Base-by-base conservation (phyloP, 2,888 invertebrate species). In the Calameuta idolon region DNA sequence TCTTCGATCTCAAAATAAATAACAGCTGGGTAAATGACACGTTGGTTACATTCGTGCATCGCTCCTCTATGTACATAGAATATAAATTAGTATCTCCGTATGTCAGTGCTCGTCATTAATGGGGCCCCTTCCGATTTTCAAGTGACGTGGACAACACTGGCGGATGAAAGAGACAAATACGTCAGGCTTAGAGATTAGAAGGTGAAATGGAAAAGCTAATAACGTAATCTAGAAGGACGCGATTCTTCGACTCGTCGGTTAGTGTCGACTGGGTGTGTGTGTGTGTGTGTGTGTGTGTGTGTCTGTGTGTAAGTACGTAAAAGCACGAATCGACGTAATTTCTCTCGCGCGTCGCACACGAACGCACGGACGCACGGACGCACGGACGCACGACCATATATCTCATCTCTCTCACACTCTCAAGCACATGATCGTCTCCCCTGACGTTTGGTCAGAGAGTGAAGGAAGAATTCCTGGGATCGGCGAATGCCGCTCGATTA, bases 251-350 rank as follows among this genome's bases (percentile, higher is more conserved):
- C 71, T 69, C 40, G 55, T 75, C 30, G 40, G 74, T 73, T 35
- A 30, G 74, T 73, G 1, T 31, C 2, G 2, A n/a, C n/a, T n/a
- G n/a, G n/a, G n/a, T n/a, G 31, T 31, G 31, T 31, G 31, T 31
- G 31, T 31, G 31, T 31, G 31, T 31, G 31, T 31, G 31, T 31
- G 31, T 31, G 31, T 31, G 31, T 31, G 31, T 31, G 31, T 31
- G 31, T 31, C 1, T 31, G 76, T 31, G 73, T 71, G 86, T 89
- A 89, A 89, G 89, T 89, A 89, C 89, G 83, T 87, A 85, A 83
- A 88, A 89, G 86, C 86, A 84, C 82, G 85, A 85, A 84, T 84
- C 85, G 81, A 77, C 34, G 73, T 79, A 79, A 79, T 82, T 81
- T 81, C 79, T 81, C 77, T 79, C 15, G 4, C 15, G 15, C 40